Evolutionary conservation across 1,140 invertebrate species (phyloP), one percentile per base, ranked within the genome.

Genomic region (Brachionus asplanchnoidis): DNA sequence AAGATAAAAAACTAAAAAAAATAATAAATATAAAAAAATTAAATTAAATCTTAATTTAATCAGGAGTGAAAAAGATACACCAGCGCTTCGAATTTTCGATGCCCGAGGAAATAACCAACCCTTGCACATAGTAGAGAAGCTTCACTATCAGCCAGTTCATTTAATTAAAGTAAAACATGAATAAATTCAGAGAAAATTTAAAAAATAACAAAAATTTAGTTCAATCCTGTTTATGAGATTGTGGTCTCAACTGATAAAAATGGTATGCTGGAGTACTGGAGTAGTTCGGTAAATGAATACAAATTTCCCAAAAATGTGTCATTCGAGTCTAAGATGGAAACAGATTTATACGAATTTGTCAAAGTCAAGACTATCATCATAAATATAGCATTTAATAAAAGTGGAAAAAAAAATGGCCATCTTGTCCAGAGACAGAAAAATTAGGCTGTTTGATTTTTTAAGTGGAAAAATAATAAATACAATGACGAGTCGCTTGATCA

Each of bases 201-300:
- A 65, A 28, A 60, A 66, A 4, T 28, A 9, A 14, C 56, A 8
- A 65, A 65, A 60, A 89, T 90, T 40, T 88, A 94, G 91, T 98
- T 95, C 88, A 98, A 97, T 91, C 89, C 92, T 12, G 90, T 92
- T 0, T 95, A 92, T 88, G 95, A 98, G 86, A 92, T 93, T 0
- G 93, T 93, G 0, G 92, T 99, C 32, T 98, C 79, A 5, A 65
- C 60, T 23, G 98, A 99, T 89, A 93, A 93, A 87, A 93, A 93
- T 42, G 96, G 95, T n/a, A 96, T 98, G 87, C 89, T 98, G 9
- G 97, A 99, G 89, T 98, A 98, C 88, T 99, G 97, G 98, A 94
- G 93, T 2, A 95, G 96, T 7, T 92, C 94, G 0, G 96, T 94
- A 89, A 91, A 92, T 50, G 95, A 98, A 85, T 99, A 93, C 87